phyloP scores from a whole-genome alignment of 1,140 invertebrate species.

The Megathymus violae region DNA sequence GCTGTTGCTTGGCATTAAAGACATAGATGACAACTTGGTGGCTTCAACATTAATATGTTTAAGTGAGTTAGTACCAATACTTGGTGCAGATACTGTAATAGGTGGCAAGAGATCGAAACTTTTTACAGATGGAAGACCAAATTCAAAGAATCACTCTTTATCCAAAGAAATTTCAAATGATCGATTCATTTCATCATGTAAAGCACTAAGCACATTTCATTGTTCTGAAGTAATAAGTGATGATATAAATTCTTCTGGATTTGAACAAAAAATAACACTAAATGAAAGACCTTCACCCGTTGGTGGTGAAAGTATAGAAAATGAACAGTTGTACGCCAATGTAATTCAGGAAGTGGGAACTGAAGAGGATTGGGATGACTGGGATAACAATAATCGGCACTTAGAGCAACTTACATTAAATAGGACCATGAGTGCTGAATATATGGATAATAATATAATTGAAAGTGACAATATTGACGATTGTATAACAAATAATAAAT shows the following conservation, averaged over 20 bases:
- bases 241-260: conserved; percentile 48
- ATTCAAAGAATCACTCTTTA: conserved; percentile 62
- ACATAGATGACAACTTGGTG: conserved; percentile 91
- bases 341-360: conserved; percentile 45
- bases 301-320: conserved; percentile 89
- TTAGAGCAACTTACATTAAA: conserved; percentile 21
- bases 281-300: conserved; percentile 91
- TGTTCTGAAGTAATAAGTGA: conserved; percentile 60
- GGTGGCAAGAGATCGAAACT: conserved; percentile 91
- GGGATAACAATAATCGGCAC: conserved; percentile 85
- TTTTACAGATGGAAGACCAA: conserved; percentile 92
- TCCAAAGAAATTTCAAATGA: conserved; percentile 40
- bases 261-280: conserved; percentile 79
- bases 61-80: conserved; percentile 91
- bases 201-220: conserved; percentile 59
- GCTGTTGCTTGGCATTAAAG: conserved; percentile 92
- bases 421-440: background rate
- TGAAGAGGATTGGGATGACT: conserved; percentile 89
- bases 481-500: background rate
- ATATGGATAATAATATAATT: conserved; percentile 2
- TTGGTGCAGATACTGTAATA: conserved; percentile 91
- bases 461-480: conserved; percentile 17
- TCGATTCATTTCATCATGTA: conserved; percentile 44
- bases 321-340: conserved; percentile 62
- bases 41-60: conserved; percentile 90